phyloP scores from a whole-genome alignment of 2,888 invertebrate species.

The Trachelus stipa region DNA sequence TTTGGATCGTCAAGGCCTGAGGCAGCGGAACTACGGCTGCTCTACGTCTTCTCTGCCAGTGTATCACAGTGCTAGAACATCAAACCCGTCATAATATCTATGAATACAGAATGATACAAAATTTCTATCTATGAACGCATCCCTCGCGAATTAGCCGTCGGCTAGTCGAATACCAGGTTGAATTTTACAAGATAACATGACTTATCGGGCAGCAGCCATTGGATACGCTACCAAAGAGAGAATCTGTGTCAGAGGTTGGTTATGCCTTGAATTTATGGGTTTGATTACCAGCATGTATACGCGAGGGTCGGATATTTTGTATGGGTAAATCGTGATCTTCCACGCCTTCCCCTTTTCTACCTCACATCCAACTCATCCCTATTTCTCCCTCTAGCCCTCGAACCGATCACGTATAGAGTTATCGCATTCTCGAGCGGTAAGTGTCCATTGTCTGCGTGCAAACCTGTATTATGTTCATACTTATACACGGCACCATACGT shows the following conservation, averaged over 20 bases:
- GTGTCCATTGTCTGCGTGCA: constrained; percentile 53
- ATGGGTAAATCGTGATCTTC: constrained; percentile 59
- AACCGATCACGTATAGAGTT: constrained; percentile 49
- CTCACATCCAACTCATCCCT: constrained; percentile 22
- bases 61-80: background rate
- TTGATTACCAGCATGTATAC: constrained; percentile 52
- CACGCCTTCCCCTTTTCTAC: constrained; percentile 48
- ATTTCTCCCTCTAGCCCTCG: constrained; percentile 11
- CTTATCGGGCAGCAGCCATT: background rate
- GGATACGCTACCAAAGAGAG: constrained; percentile 23
- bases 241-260: constrained; percentile 55
- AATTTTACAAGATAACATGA: background rate
- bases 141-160: background rate
- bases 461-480: constrained; percentile 34
- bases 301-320: constrained; percentile 47
- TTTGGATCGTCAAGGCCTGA: background rate
- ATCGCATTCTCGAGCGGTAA: constrained; percentile 50
- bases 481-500: constrained; percentile 5
- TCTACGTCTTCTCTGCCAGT: background rate
- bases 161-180: background rate
- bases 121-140: background rate
- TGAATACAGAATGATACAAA: background rate
- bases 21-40: background rate
- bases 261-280: constrained; percentile 56
- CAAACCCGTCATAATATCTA: background rate